phyloP scores from a whole-genome alignment of 2,797 vertebrate genomes.

The Tokudaia tokunoshimensis region DNA sequence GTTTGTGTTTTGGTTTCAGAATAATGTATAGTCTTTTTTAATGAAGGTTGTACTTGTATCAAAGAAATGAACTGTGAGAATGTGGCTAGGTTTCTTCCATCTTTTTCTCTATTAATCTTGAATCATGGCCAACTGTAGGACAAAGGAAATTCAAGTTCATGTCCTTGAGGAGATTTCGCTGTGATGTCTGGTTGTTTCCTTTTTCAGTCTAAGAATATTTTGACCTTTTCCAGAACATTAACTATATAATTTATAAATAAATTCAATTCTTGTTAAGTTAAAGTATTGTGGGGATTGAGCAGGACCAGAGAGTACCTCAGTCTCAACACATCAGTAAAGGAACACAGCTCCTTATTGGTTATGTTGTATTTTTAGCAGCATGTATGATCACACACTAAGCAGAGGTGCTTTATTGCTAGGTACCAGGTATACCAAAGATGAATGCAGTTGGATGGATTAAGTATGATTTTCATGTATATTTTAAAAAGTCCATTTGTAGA shows the following conservation, averaged over 20 bases:
- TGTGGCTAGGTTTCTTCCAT: conserved; percentile 1
- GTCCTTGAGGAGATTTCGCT: neutral
- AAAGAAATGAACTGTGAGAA: neutral
- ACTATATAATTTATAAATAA: neutral
- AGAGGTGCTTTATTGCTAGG: neutral
- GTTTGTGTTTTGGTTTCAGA: conserved; percentile 17
- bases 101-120: neutral
- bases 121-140: neutral
- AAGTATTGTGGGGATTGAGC: conserved; percentile 4
- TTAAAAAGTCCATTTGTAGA: conserved; percentile 16
- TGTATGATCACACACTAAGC: neutral
- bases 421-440: neutral
- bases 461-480: conserved; percentile 2
- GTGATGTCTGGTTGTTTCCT: neutral
- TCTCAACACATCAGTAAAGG: neutral
- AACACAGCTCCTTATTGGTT: neutral
- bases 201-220: neutral
- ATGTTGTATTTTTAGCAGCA: neutral
- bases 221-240: conserved; percentile 45
- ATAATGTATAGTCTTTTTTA: neutral
- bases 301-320: conserved; percentile 15
- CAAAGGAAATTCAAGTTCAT: neutral
- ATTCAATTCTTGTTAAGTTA: conserved; percentile 16
- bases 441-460: neutral
- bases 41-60: neutral